These are phyloP conservation scores for Tetramorium bicarinatum DNA, from an alignment of 2,888 invertebrate species.

Conservation along the genomic window DNA sequence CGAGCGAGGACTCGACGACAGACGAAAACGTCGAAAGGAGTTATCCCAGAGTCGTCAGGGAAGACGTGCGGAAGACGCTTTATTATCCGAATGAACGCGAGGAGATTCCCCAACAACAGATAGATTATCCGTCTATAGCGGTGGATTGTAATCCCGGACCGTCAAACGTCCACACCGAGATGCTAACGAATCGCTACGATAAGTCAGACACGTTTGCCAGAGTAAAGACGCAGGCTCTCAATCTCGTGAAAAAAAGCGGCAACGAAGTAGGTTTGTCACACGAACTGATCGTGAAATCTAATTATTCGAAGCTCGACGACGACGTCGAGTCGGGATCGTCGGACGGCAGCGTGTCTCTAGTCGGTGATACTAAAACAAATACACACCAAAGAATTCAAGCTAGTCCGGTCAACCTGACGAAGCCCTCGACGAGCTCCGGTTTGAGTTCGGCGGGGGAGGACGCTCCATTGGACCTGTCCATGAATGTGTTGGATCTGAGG, in stretches of 20 bases:
- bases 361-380: slow-evolving; percentile 82
- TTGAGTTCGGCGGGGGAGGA: slow-evolving; percentile 77
- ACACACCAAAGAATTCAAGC: slow-evolving; percentile 83
- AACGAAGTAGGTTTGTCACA: slow-evolving; percentile 73
- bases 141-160: slow-evolving; percentile 61
- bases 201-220: slow-evolving; percentile 69
- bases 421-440: slow-evolving; percentile 44
- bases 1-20: slow-evolving; percentile 94
- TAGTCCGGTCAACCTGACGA: slow-evolving; percentile 83
- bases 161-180: slow-evolving; percentile 20
- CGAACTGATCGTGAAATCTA: slow-evolving; percentile 71
- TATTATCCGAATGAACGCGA: slow-evolving; percentile 78
- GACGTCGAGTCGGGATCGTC: slow-evolving; percentile 83
- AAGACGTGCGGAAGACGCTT: slow-evolving; percentile 81
- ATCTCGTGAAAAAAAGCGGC: slow-evolving; percentile 66
- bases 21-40: slow-evolving; percentile 87
- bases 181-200: slow-evolving; percentile 65
- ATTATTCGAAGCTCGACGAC: slow-evolving; percentile 86
- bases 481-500: slow-evolving; percentile 94
- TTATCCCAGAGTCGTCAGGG: slow-evolving; percentile 74
- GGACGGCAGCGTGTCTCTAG: slow-evolving; percentile 83
- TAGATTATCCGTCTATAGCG: slow-evolving; percentile 69
- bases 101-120: slow-evolving; percentile 66
- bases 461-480: slow-evolving; percentile 91
- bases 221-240: slow-evolving; percentile 71